These are phyloP conservation scores for Phymanthus crucifer DNA, from an alignment of 92 coral and sea anemone species.

Conservation along the genomic window DNA sequence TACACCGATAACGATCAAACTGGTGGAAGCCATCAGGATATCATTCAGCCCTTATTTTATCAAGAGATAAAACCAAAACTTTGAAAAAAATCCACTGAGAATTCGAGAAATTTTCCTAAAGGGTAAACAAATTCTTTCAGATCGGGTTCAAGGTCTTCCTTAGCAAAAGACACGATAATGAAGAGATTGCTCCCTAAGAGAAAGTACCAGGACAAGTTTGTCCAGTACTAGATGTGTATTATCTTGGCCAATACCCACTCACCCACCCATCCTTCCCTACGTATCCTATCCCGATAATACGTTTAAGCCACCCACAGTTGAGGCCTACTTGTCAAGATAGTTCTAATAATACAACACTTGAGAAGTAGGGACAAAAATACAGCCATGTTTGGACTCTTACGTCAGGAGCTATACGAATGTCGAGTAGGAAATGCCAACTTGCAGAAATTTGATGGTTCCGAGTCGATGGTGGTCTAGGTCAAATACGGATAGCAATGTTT, in stretches of 20 bases:
- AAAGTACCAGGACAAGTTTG: neutral
- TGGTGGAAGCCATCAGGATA: conserved; percentile 8
- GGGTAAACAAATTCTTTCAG: neutral
- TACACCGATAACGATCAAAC: conserved; percentile 8
- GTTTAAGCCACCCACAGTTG: neutral
- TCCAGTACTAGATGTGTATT: neutral
- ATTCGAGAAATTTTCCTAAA: neutral
- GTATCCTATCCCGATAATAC: neutral
- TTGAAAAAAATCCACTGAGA: neutral
- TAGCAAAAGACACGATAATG: neutral
- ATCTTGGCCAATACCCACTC: conserved; percentile 4
- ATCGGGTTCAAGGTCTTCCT: neutral
- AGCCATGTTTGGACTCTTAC: conserved; percentile 10
- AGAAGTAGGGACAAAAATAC: neutral
- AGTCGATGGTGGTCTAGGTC: conserved; percentile 15
- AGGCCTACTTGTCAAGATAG: conserved; percentile 1
- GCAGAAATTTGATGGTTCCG: conserved; percentile 12
- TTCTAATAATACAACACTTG: conserved; percentile 20
- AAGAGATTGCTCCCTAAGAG: neutral
- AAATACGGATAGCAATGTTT: neutral
- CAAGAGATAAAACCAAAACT: conserved; percentile 8
- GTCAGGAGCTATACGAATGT: conserved; percentile 12
- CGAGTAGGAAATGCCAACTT: conserved; percentile 28
- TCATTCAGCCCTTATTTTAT: neutral
- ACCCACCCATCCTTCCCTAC: conserved; percentile 6